phyloP scores from a whole-genome alignment of 2,113 vertebrate species.

The Stigmatopora nigra region DNA sequence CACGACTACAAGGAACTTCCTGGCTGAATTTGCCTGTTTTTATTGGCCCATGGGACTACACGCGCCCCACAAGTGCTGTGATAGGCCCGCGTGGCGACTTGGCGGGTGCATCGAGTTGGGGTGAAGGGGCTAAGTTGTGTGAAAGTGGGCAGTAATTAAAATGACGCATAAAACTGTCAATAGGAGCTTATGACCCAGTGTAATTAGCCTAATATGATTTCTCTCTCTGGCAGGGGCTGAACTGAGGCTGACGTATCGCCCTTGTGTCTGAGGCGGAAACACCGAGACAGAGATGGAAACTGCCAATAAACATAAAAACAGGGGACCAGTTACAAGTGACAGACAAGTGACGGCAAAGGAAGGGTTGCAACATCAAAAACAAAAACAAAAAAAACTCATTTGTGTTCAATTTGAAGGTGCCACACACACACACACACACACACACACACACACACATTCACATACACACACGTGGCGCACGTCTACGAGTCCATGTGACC shows the following conservation, averaged over 20 bases:
- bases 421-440: slow-evolving; percentile 25
- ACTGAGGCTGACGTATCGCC: slow-evolving; percentile 56
- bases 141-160: slow-evolving; percentile 75
- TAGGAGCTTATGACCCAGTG: slow-evolving; percentile 71
- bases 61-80: slow-evolving; percentile 37
- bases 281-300: slow-evolving; percentile 28
- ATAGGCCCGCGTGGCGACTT: slow-evolving; percentile 54
- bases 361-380: neutral
- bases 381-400: neutral
- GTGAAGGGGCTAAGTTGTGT: slow-evolving; percentile 72
- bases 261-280: slow-evolving; percentile 52
- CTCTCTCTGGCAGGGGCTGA: slow-evolving; percentile 59
- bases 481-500: slow-evolving; percentile 21
- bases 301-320: slow-evolving; percentile 28
- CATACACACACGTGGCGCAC: slow-evolving; percentile 29
- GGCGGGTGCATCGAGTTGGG: slow-evolving; percentile 61
- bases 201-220: slow-evolving; percentile 72
- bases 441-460: slow-evolving; percentile 6
- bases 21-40: slow-evolving; percentile 37
- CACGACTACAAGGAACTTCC: slow-evolving; percentile 56
- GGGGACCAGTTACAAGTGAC: neutral
- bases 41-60: slow-evolving; percentile 57
- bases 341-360: neutral
- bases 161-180: slow-evolving; percentile 74
- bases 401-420: neutral